Evolutionary conservation across 2,113 vertebrate species (phyloP), one percentile per base, ranked within the genome.

Genomic region (Percopsis transmontana): DNA sequence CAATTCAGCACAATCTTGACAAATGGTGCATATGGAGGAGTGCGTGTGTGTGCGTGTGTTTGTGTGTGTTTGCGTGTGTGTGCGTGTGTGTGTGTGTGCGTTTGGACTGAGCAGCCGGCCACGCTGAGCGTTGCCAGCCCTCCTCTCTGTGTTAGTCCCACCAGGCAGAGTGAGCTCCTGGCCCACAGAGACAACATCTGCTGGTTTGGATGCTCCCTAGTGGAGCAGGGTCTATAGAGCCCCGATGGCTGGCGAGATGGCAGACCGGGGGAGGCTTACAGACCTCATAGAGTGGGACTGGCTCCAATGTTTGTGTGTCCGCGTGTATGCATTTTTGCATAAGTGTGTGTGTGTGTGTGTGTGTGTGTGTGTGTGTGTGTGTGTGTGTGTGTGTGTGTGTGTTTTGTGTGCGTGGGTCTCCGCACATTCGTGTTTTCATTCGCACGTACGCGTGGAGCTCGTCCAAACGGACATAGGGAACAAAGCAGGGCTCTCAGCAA

Each of bases 111-210:
- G 77, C 81, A 90, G 86, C 85, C 74, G 78, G 86, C 85, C 86
- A 73, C 52, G 77, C 81, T 74, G 87, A 72, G 81, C 65, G 19
- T 66, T 77, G 84, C 83, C 85, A 87, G 83, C 67, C 65, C 71
- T 68, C 64, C 18, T 76, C 80, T 58, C 76, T 63, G 74, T 71
- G 66, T 76, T 73, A 56, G 80, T 74, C 87, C 79, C 85, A 88
- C 69, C 76, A 83, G 80, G 80, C 83, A 82, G 68, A 79, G 82
- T 80, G 74, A 80, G 79, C 79, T 85, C 75, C 84, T 90, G 88
- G 88, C 89, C 88, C 87, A 88, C 87, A 87, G 88, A 86, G 87
- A 77, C 84, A 87, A 89, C 89, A 91, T 91, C 89, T 91, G 89
- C 83, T 87, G 79, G 79, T 70, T 91, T 91, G 87, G 89, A 85